Conservation (phyloP, 35 echinoderm and acorn worm genomes). For the Holothuria glaberrima region DNA sequence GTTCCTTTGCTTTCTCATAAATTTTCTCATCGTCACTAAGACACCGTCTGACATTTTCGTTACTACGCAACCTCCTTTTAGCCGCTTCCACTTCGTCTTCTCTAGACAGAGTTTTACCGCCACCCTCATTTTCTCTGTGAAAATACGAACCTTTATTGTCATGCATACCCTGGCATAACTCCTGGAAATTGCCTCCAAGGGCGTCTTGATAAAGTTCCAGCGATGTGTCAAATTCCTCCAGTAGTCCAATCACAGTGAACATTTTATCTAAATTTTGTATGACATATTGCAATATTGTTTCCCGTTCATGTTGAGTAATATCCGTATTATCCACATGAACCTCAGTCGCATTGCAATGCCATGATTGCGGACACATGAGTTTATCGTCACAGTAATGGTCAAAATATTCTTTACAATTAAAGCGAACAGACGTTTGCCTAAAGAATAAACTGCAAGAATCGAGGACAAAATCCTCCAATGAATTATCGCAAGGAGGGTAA, state of each 20-base stretch:
- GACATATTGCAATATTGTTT: slow-evolving; percentile 14
- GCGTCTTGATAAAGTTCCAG: slow-evolving; percentile 50
- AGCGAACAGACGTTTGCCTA: slow-evolving; percentile 29
- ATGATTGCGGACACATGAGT: neutral
- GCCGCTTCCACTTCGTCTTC: neutral
- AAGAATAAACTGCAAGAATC: slow-evolving; percentile 41
- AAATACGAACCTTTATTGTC: neutral
- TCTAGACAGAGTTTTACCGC: neutral
- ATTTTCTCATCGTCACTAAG: slow-evolving; percentile 50
- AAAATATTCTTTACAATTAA: neutral
- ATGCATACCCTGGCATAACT: neutral
- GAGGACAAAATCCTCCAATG: slow-evolving; percentile 26
- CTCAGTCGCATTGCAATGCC: slow-evolving; percentile 44
- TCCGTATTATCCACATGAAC: slow-evolving; percentile 30
- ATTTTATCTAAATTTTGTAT: slow-evolving; percentile 28
- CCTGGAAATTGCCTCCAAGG: slow-evolving; percentile 3
- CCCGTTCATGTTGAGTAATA: neutral
- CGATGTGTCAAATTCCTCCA: slow-evolving; percentile 42
- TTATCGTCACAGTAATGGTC: neutral
- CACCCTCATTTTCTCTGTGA: slow-evolving; percentile 3
- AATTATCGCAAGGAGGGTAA: slow-evolving; percentile 26
- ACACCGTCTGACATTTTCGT: slow-evolving; percentile 9
- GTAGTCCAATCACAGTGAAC: slow-evolving; percentile 52
- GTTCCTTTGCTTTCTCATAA: slow-evolving; percentile 45
- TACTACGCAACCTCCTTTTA: slow-evolving; percentile 1